Evolutionary conservation across 2,888 invertebrate species (phyloP).

Genomic region (Polydesmus complanatus): DNA sequence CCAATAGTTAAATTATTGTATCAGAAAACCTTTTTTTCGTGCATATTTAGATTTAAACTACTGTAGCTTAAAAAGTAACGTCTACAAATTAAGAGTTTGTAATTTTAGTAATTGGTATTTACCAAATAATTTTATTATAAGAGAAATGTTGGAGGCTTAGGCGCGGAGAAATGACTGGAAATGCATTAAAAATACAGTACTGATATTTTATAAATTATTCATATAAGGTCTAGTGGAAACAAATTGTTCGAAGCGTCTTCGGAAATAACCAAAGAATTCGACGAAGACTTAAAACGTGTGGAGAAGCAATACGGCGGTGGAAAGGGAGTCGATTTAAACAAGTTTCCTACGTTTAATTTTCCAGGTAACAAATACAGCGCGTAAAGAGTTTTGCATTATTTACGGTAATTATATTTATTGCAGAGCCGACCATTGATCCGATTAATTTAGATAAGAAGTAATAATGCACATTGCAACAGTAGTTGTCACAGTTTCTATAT

Average conservation of each 20-base stretch:
- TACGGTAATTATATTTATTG: not conserved
- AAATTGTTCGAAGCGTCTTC: conserved; percentile 70
- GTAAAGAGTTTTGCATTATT: not conserved
- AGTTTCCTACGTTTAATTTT: conserved; percentile 77
- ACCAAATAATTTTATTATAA: not conserved
- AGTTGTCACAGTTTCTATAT: too few relatives aligned
- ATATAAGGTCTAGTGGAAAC: conserved; percentile 47
- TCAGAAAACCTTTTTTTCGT: too few relatives aligned
- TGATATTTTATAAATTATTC: not conserved
- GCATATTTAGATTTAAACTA: too few relatives aligned
- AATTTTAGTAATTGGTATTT: too few relatives aligned
- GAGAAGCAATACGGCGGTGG: conserved; percentile 62
- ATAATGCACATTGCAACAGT: too few relatives aligned
- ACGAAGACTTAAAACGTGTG: conserved; percentile 64
- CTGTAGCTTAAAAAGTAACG: too few relatives aligned
- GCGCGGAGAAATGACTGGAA: not conserved
- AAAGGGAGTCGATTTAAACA: conserved; percentile 65
- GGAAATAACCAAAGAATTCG: conserved; percentile 55
- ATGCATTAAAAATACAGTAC: not conserved
- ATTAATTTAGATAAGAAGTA: conserved; percentile 17
- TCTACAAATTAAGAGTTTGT: too few relatives aligned
- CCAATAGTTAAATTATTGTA: too few relatives aligned
- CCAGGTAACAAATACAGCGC: conserved; percentile 28
- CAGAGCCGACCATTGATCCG: conserved; percentile 19
- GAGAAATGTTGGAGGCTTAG: not conserved